These are phyloP conservation scores for Chrysolina americana DNA, from an alignment of 2,888 invertebrate species.

Conservation along the genomic window DNA sequence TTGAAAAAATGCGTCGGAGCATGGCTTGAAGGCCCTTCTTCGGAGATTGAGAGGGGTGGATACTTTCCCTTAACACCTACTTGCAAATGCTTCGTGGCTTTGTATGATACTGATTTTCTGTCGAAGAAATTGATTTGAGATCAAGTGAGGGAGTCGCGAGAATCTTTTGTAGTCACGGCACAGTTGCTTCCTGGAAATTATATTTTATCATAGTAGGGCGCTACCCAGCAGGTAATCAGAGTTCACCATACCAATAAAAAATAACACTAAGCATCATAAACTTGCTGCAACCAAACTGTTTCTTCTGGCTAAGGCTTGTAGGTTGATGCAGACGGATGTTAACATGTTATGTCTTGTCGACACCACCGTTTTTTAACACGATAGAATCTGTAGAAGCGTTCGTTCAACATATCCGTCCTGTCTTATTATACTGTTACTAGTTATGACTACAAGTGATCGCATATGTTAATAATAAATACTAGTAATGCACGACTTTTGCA, in stretches of 20 bases:
- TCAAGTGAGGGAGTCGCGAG: too few species aligned
- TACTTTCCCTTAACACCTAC: background rate
- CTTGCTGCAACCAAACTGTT: conserved; percentile 31
- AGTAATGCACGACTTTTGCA: conserved; percentile 46
- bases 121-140: background rate
- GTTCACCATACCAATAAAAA: conserved; percentile 29
- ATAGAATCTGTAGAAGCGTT: conserved; percentile 54
- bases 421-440: conserved; percentile 63
- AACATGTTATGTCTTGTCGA: conserved; percentile 51
- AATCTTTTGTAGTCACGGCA: too few species aligned
- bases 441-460: conserved; percentile 70
- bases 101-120: background rate
- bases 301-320: conserved; percentile 37
- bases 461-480: conserved; percentile 50
- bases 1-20: too few species aligned
- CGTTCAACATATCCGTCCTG: conserved; percentile 38
- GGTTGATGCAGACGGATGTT: conserved; percentile 59
- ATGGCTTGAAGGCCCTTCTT: too few species aligned
- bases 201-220: background rate
- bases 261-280: conserved; percentile 14
- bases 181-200: too few species aligned
- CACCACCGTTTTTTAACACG: conserved; percentile 55
- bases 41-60: too few species aligned
- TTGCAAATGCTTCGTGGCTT: too few species aligned
- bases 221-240: conserved; percentile 9